These are phyloP conservation scores for Chrysolina oricalcia DNA, from an alignment of 2,888 invertebrate species.

Conservation along the genomic window DNA sequence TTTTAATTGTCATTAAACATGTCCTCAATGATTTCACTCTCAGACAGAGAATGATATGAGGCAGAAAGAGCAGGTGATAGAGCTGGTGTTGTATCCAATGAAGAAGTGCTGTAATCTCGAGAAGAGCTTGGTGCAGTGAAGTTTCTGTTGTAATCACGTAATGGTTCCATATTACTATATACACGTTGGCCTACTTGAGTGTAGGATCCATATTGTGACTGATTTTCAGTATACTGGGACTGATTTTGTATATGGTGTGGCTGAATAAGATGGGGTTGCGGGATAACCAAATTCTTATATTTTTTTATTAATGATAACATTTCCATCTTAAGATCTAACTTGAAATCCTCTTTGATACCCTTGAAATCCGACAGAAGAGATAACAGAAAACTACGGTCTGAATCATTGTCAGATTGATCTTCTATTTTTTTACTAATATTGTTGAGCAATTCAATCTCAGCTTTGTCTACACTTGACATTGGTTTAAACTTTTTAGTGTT, in stretches of 20 bases:
- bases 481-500: background rate
- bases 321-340: slow-evolving; percentile 1
- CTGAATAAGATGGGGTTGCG: background rate
- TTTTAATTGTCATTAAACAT: too few relatives aligned
- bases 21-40: too few relatives aligned
- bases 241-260: background rate
- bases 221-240: slow-evolving; percentile 1
- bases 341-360: slow-evolving; percentile 1
- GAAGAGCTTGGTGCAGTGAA: background rate
- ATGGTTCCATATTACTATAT: background rate
- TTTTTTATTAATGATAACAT: slow-evolving; percentile 1
- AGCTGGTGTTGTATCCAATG: background rate
- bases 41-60: background rate
- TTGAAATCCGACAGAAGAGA: slow-evolving; percentile 1
- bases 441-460: slow-evolving; percentile 1
- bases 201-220: slow-evolving; percentile 1
- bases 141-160: background rate
- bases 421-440: background rate
- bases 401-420: background rate
- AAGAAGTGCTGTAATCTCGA: background rate
- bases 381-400: slow-evolving; percentile 1
- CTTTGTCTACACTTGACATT: slow-evolving; percentile 1
- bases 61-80: background rate
- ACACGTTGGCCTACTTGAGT: slow-evolving; percentile 1
- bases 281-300: slow-evolving; percentile 1